Percentiles rank a stretch among this genome's conserved stretches.
These are phyloP conservation scores for Osedax frankpressi DNA, from an alignment of 2,888 invertebrate genomes.

Conservation along the genomic window DNA sequence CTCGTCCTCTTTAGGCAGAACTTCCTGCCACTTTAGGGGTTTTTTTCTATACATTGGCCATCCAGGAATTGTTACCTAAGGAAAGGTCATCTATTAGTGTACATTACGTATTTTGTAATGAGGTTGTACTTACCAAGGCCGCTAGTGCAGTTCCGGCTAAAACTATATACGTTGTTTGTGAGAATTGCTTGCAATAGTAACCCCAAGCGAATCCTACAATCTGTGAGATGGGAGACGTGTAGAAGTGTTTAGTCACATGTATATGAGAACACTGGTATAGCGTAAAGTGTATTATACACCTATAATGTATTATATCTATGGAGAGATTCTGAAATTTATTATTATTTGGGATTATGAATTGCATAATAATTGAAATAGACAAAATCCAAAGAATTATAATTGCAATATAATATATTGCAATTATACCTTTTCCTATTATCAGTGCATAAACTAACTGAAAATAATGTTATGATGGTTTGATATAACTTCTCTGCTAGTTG, in stretches of 20 bases:
- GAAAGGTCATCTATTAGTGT: neutral
- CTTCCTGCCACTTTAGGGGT: conserved; percentile 75
- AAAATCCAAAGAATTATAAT: no score
- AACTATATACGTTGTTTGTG: conserved; percentile 81
- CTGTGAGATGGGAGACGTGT: conserved; percentile 46
- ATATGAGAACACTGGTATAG: no score
- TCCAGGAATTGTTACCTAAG: conserved; percentile 75
- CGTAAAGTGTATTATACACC: no score
- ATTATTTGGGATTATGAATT: no score
- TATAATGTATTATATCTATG: no score
- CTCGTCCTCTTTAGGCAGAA: neutral
- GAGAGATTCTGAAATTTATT: no score
- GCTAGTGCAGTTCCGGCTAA: conserved; percentile 80
- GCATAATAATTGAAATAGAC: no score
- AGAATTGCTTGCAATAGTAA: conserved; percentile 83
- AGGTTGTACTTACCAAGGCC: conserved; percentile 60
- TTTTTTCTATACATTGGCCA: conserved; percentile 86
- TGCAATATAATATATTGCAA: no score
- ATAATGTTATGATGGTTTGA: conserved; percentile 73
- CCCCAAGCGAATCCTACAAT: conserved; percentile 80
- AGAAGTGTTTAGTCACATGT: no score
- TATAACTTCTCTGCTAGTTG: conserved; percentile 76
- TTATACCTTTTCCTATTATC: no score
- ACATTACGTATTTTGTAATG: no score
- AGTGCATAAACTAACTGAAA: conserved; percentile 56